Evolutionary conservation across 2,888 invertebrate species (phyloP).

Genomic region (Erannis defoliaria): DNA sequence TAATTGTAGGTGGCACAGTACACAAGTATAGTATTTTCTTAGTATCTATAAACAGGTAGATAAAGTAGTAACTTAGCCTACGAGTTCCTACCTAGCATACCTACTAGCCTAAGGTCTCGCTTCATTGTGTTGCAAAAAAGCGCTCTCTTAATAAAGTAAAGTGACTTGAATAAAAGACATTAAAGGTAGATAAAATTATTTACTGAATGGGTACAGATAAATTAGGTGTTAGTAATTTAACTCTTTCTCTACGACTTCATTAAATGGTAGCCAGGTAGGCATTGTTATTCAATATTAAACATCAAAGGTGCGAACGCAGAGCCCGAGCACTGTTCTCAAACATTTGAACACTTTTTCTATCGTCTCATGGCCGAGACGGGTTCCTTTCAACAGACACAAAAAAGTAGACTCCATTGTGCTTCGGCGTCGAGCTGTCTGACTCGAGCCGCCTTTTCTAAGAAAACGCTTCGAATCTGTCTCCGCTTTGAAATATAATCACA

Average conservation of each 20-base stretch:
- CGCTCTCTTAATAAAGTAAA: no score
- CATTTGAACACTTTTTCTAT: slow-evolving; percentile 75
- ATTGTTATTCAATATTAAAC: slow-evolving; percentile 65
- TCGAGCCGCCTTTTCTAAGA: slow-evolving; percentile 74
- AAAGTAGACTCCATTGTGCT: slow-evolving; percentile 76
- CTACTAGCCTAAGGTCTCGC: no score
- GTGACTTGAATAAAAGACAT: no score
- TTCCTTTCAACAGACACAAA: slow-evolving; percentile 69
- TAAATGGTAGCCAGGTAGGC: slow-evolving; percentile 62
- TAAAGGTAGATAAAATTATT: background rate
- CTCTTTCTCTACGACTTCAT: slow-evolving; percentile 59
- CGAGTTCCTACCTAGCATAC: no score
- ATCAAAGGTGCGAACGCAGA: slow-evolving; percentile 67
- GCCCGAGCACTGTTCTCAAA: slow-evolving; percentile 68
- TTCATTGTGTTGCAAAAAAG: no score
- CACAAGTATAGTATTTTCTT: no score
- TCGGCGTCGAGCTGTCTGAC: slow-evolving; percentile 83
- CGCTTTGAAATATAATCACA: slow-evolving; percentile 37
- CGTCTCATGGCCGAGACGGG: slow-evolving; percentile 68
- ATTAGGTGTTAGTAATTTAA: background rate
- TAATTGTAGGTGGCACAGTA: no score
- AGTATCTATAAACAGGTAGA: no score
- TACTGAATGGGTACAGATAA: background rate
- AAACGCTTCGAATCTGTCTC: slow-evolving; percentile 56
- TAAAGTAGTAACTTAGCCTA: no score